Percentiles rank a stretch among this genome's conserved stretches.
Evolutionary conservation across 2,113 vertebrate genomes (phyloP).

Genomic region (Amazona vittata): DNA sequence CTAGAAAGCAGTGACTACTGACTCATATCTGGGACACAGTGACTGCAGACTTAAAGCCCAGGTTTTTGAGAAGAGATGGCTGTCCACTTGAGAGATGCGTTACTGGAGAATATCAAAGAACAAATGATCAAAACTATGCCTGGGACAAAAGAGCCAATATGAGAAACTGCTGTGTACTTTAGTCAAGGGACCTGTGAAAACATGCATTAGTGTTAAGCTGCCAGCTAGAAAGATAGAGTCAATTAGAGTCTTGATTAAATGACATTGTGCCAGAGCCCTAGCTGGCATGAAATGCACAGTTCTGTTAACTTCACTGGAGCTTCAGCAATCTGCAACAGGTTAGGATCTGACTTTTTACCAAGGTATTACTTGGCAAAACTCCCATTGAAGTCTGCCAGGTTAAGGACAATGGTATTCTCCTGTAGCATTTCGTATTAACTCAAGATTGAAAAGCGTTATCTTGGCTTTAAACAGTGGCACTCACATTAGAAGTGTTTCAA

Average conservation of each 20-base stretch:
- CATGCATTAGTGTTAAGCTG: background rate
- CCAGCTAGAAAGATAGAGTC: background rate
- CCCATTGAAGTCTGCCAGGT: background rate
- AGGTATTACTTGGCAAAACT: background rate
- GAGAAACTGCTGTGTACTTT: background rate
- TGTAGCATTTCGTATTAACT: background rate
- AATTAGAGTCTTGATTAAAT: background rate
- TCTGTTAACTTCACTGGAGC: background rate
- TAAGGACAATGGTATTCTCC: background rate
- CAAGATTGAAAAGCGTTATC: background rate
- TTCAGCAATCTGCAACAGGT: background rate
- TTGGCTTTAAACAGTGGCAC: background rate
- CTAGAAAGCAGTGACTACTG: background rate
- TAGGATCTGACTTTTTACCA: background rate
- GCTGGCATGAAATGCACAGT: background rate
- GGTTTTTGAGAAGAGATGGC: background rate
- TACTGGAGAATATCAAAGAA: background rate
- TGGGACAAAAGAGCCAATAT: background rate
- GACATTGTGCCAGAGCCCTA: background rate
- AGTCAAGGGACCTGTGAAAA: background rate
- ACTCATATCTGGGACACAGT: background rate
- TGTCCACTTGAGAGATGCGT: background rate
- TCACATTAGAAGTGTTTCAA: background rate
- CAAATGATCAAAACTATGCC: background rate
- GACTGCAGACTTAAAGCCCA: background rate